phyloP scores from a whole-genome alignment of 2,113 vertebrate species.

The Laticauda colubrina region DNA sequence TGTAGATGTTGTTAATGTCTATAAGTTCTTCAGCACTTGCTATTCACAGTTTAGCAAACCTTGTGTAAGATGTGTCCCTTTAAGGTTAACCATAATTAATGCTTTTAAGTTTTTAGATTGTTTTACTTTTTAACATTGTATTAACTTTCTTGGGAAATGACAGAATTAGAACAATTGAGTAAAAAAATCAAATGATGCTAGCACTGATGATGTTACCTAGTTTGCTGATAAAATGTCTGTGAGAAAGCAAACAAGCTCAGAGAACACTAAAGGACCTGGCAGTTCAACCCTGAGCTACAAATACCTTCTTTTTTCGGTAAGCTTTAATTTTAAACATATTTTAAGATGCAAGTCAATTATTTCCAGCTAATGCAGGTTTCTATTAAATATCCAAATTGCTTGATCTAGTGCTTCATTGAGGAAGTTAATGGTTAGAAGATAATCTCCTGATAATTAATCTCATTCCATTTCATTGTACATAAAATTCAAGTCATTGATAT shows the following conservation, averaged over 20 bases:
- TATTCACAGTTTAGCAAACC: not conserved
- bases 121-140: not conserved
- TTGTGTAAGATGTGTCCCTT: not conserved
- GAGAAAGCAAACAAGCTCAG: not conserved
- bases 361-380: not conserved
- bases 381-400: not conserved
- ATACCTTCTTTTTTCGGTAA: too few species aligned
- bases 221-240: too few species aligned
- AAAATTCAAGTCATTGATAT: not conserved
- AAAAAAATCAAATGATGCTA: not conserved
- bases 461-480: not conserved
- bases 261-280: too few species aligned
- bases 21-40: not conserved
- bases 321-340: not conserved
- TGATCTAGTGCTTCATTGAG: not conserved
- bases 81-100: not conserved
- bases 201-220: too few species aligned
- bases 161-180: not conserved
- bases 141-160: not conserved
- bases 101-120: not conserved
- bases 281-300: too few species aligned
- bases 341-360: not conserved
- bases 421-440: not conserved
- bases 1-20: too few species aligned
- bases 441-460: not conserved